Evolutionary conservation across 2,888 invertebrate species (phyloP), one percentile per base, ranked within the genome.

Genomic region (Plutella xylostella): DNA sequence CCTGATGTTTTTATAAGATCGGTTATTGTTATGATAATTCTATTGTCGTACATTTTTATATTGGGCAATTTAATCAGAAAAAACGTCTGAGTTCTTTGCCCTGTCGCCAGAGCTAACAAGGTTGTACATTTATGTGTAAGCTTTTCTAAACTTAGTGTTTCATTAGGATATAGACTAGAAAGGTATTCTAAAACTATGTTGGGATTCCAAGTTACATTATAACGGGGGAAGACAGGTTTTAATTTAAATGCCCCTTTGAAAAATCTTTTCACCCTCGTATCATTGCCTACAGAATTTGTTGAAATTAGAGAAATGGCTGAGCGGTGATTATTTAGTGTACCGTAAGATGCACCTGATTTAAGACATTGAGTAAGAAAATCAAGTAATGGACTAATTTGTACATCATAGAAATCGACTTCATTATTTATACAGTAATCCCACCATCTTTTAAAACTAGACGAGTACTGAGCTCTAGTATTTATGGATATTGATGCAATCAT

Each of bases 401-500:
- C 37, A 30, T 42, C 18, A 34, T 20, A 40, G 14, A 37, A 12
- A 33, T 48, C 43, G 11, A 33, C 12, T 7, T 25, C 25, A 17
- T 46, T 43, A 7, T 14, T 9, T 15, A 3, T 6, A 43, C 50
- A 50, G 42, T 33, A 48, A 5, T 18, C 11, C 48, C 48, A 51
- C 52, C 52, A 53, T 21, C 11, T 12, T 42, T 48, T 53, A 3
- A 47, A 18, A 14, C 51, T 49, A 1, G 46, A 37, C 0, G 41
- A 7, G 45, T 51, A 51, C 30, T 51, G 49, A 12, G 42, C 11
- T n/a, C 20, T 21, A 0, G 53, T 53, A 22, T 43, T 53, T 9
- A 34, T 21, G 0, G 52, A 41, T 12, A 53, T n/a, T 6, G 53
- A 53, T 1, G 48, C 41, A 1, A 48, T 1, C 52, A 52, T 49